phyloP scores from a whole-genome alignment of 2,113 vertebrate genomes.

The Panthera leo region DNA sequence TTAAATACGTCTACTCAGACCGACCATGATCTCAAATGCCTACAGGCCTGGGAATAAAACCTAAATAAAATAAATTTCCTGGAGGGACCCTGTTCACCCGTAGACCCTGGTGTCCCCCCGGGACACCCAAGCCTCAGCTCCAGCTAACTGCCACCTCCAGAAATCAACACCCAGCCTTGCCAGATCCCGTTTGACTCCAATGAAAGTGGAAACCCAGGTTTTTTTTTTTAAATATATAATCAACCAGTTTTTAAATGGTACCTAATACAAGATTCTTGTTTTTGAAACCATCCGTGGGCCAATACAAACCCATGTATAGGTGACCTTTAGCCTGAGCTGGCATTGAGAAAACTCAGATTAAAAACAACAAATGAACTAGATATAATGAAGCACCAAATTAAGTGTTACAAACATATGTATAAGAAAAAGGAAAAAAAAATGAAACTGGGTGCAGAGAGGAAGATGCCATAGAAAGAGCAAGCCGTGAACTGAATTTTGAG shows the following conservation, averaged over 20 bases:
- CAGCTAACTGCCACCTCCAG: neutral
- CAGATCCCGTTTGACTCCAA: no score
- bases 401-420: rapidly evolving
- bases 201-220: neutral
- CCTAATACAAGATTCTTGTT: neutral
- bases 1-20: neutral
- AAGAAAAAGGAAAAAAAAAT: neutral
- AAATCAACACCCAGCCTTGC: rapidly evolving
- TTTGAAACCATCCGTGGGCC: neutral
- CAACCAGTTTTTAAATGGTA: neutral
- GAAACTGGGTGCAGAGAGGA: neutral
- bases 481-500: neutral
- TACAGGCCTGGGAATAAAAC: neutral
- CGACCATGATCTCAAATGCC: neutral
- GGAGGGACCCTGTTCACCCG: neutral
- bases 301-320: neutral
- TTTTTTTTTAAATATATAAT: neutral
- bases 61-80: neutral
- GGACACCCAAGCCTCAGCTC: rapidly evolving
- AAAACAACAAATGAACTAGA: neutral
- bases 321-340: neutral
- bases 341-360: rapidly evolving
- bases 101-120: rapidly evolving
- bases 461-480: neutral
- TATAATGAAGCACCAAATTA: neutral